A percentile compares a stretch with the other conserved stretches of the same genome.
These are phyloP conservation scores for Labeo calbasu DNA, from an alignment of 2,797 vertebrate genomes.

Conservation along the genomic window DNA sequence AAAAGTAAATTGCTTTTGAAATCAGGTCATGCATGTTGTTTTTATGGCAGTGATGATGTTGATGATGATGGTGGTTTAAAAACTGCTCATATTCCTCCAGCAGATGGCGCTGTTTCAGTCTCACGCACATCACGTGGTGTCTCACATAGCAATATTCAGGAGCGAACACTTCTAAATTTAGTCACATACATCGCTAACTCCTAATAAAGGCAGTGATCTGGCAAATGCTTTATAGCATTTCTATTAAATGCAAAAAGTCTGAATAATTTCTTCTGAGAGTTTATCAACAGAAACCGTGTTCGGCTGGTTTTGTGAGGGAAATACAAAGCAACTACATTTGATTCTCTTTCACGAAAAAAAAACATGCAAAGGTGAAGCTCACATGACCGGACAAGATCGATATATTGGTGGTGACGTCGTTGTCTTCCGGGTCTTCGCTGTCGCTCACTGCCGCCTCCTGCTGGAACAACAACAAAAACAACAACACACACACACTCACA, in stretches of 20 bases:
- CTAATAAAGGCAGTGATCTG: not conserved
- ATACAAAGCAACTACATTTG: no score
- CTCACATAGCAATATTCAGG: not conserved
- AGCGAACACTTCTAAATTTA: not conserved
- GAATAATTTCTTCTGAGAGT: not conserved
- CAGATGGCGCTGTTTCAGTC: not conserved
- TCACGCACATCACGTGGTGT: not conserved
- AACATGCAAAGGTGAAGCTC: not conserved
- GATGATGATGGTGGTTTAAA: not conserved
- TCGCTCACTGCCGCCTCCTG: not conserved
- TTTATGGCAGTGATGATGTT: conserved; percentile 16
- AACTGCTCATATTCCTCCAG: not conserved
- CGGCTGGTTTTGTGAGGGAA: not conserved
- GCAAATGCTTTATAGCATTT: not conserved
- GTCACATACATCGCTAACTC: no score
- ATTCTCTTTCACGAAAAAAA: no score
- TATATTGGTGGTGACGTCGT: not conserved
- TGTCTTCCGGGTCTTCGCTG: not conserved
- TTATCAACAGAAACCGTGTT: not conserved
- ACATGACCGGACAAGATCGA: not conserved
- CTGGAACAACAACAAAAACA: not conserved
- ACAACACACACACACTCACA: not conserved
- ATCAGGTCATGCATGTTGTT: conserved; percentile 28
- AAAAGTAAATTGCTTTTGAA: conserved; percentile 73
- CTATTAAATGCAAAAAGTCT: not conserved